These are phyloP conservation scores for Bombyx mandarina DNA, from an alignment of 1,140 invertebrate species.

Conservation along the genomic window DNA sequence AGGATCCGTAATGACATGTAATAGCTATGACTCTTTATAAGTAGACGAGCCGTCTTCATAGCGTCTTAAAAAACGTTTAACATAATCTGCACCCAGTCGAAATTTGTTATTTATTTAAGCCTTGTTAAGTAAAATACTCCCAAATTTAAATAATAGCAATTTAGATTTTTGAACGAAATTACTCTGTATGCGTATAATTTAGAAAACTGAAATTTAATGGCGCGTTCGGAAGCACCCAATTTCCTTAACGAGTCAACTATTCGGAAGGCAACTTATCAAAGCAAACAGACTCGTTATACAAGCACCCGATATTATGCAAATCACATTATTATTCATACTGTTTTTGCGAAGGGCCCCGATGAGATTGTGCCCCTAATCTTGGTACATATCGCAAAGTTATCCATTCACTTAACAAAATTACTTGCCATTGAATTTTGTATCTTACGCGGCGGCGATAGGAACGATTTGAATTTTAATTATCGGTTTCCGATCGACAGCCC, in stretches of 20 bases:
- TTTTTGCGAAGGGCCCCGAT: slow-evolving; percentile 54
- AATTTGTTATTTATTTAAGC: no score
- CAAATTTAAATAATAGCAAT: no score
- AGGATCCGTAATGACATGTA: no score
- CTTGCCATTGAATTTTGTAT: slow-evolving; percentile 11
- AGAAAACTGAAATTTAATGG: no score
- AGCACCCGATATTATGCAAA: slow-evolving; percentile 58
- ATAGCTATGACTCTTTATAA: no score
- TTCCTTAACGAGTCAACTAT: slow-evolving; percentile 7
- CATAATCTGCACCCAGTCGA: no score
- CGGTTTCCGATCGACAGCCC: slow-evolving; percentile 7
- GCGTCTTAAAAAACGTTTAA: no score
- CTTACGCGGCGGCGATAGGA: slow-evolving; percentile 14
- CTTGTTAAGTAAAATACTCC: no score
- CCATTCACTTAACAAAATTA: slow-evolving; percentile 14
- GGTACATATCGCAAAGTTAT: slow-evolving; percentile 33
- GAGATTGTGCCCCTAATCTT: slow-evolving; percentile 52
- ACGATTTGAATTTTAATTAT: slow-evolving; percentile 5
- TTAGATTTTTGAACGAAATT: no score
- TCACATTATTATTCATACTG: slow-evolving; percentile 66
- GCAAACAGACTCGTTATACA: slow-evolving; percentile 50
- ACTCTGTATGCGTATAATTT: no score
- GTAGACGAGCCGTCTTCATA: no score
- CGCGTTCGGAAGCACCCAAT: not conserved
- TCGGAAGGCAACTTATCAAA: slow-evolving; percentile 39